Conservation (phyloP, 2,888 invertebrate genomes). For the Callyntrura guangdongensis region DNA sequence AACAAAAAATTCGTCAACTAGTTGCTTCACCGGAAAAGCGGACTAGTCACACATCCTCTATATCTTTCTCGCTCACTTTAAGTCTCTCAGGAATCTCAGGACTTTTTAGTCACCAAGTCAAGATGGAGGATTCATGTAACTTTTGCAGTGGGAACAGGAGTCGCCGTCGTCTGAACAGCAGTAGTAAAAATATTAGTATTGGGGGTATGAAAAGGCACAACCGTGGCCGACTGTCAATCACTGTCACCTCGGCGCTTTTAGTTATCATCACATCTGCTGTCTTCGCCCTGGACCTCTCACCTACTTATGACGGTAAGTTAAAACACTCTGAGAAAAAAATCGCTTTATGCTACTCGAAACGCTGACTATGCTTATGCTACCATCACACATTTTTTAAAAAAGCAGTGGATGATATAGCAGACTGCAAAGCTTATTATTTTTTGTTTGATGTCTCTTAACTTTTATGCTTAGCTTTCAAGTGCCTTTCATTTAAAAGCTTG, state of each 20-base stretch:
- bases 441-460: background rate
- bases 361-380: background rate
- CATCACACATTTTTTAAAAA: too few relatives aligned
- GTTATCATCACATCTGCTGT: conserved; percentile 84
- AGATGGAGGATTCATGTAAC: conserved; percentile 83
- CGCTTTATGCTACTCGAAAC: background rate
- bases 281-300: conserved; percentile 83
- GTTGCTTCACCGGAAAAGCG: conserved; percentile 62
- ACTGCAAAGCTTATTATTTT: background rate
- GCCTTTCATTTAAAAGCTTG: conserved; percentile 1
- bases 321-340: conserved; percentile 19
- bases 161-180: background rate
- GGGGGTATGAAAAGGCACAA: conserved; percentile 69
- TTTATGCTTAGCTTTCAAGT: conserved; percentile 36
- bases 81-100: conserved; percentile 59
- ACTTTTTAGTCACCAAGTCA: conserved; percentile 56
- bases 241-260: conserved; percentile 83
- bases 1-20: conserved; percentile 49
- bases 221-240: conserved; percentile 82
- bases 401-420: too few relatives aligned
- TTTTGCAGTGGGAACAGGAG: conserved; percentile 74
- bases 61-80: conserved; percentile 36
- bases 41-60: conserved; percentile 56
- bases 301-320: conserved; percentile 84
- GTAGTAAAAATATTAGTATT: conserved; percentile 33